Evolutionary conservation across 2,888 invertebrate genomes (phyloP), one percentile per base, ranked within the genome.

Genomic region (Esperia sulphurella): DNA sequence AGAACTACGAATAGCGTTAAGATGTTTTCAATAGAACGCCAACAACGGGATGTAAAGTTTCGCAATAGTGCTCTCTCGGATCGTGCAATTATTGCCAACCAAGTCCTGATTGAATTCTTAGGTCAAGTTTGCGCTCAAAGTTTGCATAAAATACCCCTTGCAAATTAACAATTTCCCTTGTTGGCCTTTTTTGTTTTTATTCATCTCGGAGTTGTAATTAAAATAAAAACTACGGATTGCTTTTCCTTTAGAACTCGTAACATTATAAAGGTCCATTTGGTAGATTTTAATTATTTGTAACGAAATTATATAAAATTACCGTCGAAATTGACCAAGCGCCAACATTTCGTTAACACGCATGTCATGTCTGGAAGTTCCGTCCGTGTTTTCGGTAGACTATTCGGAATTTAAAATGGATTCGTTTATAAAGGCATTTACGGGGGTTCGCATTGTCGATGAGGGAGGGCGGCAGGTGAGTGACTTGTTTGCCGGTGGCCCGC

Each of bases 401-500:
- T 79, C 73, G 72, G 68, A 85, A 83, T 88, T 84, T 84, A 83
- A 83, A 87, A 84, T 82, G 78, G 77, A 80, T 84, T 83, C 83
- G 83, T 83, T 84, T 88, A 83, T 83, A 82, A 82, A 84, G 77
- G 83, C 75, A 83, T 85, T 85, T 83, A 79, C 78, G 73, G 72
- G 75, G 76, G 79, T 75, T 81, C 80, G 82, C 76, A 84, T 84
- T 85, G 83, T 83, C 81, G 79, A 85, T 83, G 82, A 84, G 83
- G 78, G 72, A 75, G 79, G 72, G 66, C 76, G 83, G 75, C 84
- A 84, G 82, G 83, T 86, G 87, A 89, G 85, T 89, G 88, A 89
- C 86, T 87, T 89, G 88, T 89, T 89, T 87, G 88, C 82, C 78
- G 68, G 79, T 75, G 72, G 73, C 69, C 65, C 70, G 68, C 63